Evolutionary conservation across 2,888 invertebrate species (phyloP), one percentile per base, ranked within the genome.

Genomic region (Anodontia alba): DNA sequence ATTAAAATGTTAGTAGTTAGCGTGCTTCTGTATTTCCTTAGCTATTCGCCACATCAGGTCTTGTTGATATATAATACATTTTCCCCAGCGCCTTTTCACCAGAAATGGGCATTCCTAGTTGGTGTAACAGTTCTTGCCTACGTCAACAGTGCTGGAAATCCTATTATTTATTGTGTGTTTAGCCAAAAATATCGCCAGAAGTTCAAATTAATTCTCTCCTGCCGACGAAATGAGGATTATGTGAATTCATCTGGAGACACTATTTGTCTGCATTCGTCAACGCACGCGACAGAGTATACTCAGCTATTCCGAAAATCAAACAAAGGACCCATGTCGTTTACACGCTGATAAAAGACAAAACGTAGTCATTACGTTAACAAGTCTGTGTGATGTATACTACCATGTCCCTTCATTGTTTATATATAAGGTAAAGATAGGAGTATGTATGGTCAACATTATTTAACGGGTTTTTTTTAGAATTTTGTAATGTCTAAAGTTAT

Each of bases 1-100:
- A 94, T 95, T 51, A 95, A 95, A 86, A 95, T 95, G 95, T 90
- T 95, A 42, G 93, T 95, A 15, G 94, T 94, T 23, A 95, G 95
- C 86, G 95, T 95, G 71, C 84, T 93, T 49, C 93, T 95, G 36
- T 95, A 95, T 88, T 95, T 95, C 87, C 83, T 95, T 36, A 95
- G 95, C 86, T 95, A 95, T 85, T 94, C 95, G 0, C 95, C 95
- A 0, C 94, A 95, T 42, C 95, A 95, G 84, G 92, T 94, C 8
- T 87, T 94, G 46, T 87, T 95, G 12, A 86, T 94, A 75, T 94
- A 94, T 88, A 93, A 92, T 78, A 92, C 93, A 3, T 90, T 94
- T 74, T 91, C 93, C 3, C 79, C 84, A 1, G 86, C 87, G 7
- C 89, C 89, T 0, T 93, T 95, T 80, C 91, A 91, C 51, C 88